Conservation (phyloP, 2,797 vertebrate species). For the Gadopsis bispinosus region DNA sequence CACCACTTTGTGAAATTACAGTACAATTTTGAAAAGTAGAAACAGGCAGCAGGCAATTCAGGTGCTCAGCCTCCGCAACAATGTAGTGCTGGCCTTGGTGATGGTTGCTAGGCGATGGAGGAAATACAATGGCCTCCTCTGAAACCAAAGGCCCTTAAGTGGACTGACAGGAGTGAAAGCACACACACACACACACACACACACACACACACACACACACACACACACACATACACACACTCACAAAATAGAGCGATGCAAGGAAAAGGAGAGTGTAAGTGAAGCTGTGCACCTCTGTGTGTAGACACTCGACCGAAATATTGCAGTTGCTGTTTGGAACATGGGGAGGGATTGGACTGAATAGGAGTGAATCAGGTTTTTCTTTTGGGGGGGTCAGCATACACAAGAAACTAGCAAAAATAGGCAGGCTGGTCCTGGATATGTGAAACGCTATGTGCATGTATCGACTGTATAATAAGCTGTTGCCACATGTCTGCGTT, state of each 20-base stretch:
- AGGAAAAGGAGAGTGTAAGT: slow-evolving; percentile 71
- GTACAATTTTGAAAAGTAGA: slow-evolving; percentile 85
- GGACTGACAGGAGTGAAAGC: slow-evolving; percentile 82
- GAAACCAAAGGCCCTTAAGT: slow-evolving; percentile 88
- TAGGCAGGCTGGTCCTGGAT: not conserved
- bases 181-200: slow-evolving; percentile 43
- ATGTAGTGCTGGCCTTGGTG: slow-evolving; percentile 88
- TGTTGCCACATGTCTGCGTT: slow-evolving; percentile 2
- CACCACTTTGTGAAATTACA: slow-evolving; percentile 85
- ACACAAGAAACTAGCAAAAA: not conserved
- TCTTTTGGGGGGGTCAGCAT: not conserved
- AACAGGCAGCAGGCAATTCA: slow-evolving; percentile 83
- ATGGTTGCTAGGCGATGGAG: slow-evolving; percentile 88
- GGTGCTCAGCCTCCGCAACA: slow-evolving; percentile 85
- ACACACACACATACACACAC: slow-evolving; percentile 20
- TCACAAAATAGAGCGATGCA: slow-evolving; percentile 63
- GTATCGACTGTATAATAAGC: slow-evolving; percentile 2
- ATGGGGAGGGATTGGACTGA: slow-evolving; percentile 30
- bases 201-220: slow-evolving; percentile 28
- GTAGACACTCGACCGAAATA: slow-evolving; percentile 51
- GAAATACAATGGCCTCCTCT: slow-evolving; percentile 89
- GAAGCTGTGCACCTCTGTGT: slow-evolving; percentile 71
- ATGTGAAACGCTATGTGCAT: not conserved
- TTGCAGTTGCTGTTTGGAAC: slow-evolving; percentile 51
- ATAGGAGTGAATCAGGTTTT: not conserved